Evolutionary conservation across 1,140 invertebrate species (phyloP), one percentile per base, ranked within the genome.

Genomic region (Lepidurus packardi): DNA sequence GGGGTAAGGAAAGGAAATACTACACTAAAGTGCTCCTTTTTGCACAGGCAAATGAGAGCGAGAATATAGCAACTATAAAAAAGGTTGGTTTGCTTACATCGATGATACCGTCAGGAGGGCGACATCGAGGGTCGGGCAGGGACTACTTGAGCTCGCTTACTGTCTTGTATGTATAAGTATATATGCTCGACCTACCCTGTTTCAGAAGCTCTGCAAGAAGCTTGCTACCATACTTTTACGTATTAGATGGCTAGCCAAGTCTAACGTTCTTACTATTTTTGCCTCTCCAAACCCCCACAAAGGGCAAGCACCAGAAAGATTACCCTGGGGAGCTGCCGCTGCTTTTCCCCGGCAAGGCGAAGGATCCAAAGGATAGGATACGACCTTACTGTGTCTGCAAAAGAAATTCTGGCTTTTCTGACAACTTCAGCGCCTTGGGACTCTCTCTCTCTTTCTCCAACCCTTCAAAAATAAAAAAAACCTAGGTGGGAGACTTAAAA

Each of bases 41-140:
- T 16, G 53, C 53, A 21, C 21, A 21, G 53, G 53, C 53, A 34
- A 34, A 34, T 34, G 34, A n/a, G 0, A 65, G 53, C 7, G 13
- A 7, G 53, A n/a, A 65, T 65, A 65, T 13, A 65, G 53, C 53
- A 2, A 34, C 34, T 34, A 4, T 4, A 65, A n/a, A 65, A 65
- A 65, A 65, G 13, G 53, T 65, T 65, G 16, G 53, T 65, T 65
- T 65, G 53, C 53, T 65, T 65, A 21, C 53, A 65, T 21, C 53
- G 13, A 65, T 16, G 13, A 16, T 65, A 16, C 16, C 21, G 53
- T 65, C 21, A 65, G 53, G 53, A 65, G 53, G 53, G 21, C 21
- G 53, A 65, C 53, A 11, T 21, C 21, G 1, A 65, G 53, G n/a
- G 53, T 65, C 6, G 53, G 53, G 21, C 1, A 16, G 6, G 13